Conservation (phyloP, 64 coral and sea anemone genomes). For the Actinia equina region DNA sequence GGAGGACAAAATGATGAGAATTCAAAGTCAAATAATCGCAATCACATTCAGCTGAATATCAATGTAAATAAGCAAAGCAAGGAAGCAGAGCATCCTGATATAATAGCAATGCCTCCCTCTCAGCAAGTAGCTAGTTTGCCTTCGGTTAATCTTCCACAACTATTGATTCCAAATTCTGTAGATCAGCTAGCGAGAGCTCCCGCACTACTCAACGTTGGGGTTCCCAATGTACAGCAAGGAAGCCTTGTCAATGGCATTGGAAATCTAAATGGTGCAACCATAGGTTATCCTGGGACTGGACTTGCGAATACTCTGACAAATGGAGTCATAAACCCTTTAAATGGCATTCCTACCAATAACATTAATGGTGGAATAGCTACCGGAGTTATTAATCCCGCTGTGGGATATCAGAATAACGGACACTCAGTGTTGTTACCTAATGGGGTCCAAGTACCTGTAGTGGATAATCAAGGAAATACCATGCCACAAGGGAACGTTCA, state of each 20-base stretch:
- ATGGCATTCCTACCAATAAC: not conserved
- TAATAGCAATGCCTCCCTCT: not conserved
- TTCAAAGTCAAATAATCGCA: not conserved
- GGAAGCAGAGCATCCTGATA: not conserved
- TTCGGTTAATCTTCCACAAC: not conserved
- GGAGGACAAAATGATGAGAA: not conserved
- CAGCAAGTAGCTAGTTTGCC: not conserved
- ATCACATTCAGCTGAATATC: conserved; percentile 3
- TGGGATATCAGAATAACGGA: not conserved
- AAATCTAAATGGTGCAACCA: too few relatives aligned
- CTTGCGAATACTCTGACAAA: not conserved
- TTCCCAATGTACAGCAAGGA: not conserved
- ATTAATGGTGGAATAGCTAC: not conserved
- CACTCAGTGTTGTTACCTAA: not conserved
- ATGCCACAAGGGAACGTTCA: too few relatives aligned
- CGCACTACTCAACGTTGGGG: not conserved
- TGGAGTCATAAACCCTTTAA: not conserved
- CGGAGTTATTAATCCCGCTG: not conserved
- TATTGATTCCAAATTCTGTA: not conserved
- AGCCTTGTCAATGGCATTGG: too few relatives aligned
- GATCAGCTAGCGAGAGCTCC: not conserved
- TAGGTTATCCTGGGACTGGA: too few relatives aligned
- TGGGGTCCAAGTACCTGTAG: not conserved
- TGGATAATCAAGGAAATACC: not conserved
- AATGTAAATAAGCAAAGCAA: conserved; percentile 7